These are phyloP conservation scores for Centropus bengalensis DNA, from an alignment of 2,113 vertebrate species.

Conservation along the genomic window DNA sequence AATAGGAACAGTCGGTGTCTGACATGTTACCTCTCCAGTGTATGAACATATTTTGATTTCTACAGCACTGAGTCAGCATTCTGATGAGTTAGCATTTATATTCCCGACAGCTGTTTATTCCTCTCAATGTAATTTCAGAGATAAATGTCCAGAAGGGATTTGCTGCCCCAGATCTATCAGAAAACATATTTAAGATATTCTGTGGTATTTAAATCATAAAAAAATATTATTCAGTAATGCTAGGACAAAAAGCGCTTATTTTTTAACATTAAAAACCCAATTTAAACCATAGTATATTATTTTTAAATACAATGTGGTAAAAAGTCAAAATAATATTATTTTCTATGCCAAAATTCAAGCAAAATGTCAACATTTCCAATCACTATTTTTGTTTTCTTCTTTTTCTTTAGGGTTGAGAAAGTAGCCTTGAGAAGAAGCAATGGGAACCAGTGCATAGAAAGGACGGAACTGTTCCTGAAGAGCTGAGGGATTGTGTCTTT, in stretches of 20 bases:
- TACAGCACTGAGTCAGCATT: slow-evolving; percentile 74
- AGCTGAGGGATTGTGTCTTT: not conserved
- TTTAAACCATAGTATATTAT: not conserved
- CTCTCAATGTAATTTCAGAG: slow-evolving; percentile 79
- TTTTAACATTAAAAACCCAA: slow-evolving; percentile 34
- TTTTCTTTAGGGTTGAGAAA: not conserved
- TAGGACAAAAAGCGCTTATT: not conserved
- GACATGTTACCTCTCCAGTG: slow-evolving; percentile 55
- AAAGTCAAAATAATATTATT: not conserved
- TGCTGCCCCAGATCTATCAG: slow-evolving; percentile 82
- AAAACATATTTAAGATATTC: slow-evolving; percentile 80
- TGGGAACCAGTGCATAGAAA: not conserved
- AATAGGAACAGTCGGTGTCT: slow-evolving; percentile 28
- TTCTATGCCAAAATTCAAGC: not conserved
- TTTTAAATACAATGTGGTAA: not conserved
- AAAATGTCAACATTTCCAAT: not conserved
- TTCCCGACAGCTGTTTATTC: slow-evolving; percentile 80
- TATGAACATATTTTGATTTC: slow-evolving; percentile 63
- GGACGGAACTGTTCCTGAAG: not conserved
- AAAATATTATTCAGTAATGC: slow-evolving; percentile 47
- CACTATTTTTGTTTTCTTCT: not conserved
- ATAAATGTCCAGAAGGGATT: slow-evolving; percentile 83
- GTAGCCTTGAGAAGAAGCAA: not conserved
- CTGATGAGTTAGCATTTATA: slow-evolving; percentile 75
- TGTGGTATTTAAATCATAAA: slow-evolving; percentile 66